Evolutionary conservation across 1,140 invertebrate species (phyloP), one percentile per base, ranked within the genome.

Genomic region (Elysia chlorotica): DNA sequence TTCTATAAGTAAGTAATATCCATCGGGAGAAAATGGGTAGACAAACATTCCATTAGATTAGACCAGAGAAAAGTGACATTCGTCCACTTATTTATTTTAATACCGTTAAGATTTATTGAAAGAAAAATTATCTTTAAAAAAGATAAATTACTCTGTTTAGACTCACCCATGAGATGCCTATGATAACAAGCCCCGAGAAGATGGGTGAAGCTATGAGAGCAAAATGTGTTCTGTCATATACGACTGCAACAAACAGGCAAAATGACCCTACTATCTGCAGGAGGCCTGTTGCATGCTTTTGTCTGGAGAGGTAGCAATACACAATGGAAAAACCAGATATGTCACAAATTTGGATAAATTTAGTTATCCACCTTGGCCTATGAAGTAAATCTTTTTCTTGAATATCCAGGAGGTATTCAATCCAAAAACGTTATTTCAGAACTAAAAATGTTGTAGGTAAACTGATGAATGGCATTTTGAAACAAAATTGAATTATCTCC

Each of bases 131-230:
- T n/a, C n/a, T n/a, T 25, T n/a, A 59, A 10, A 10, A 10, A 59
- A 25, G 19, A 59, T 28, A 14, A 6, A 25, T n/a, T 10, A 59
- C 56, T n/a, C 28, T n/a, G 19, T 28, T 2, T 10, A 57, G 75
- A 81, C 83, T 82, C 80, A 89, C 89, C 89, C 89, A 90, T 61
- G 88, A 88, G n/a, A 83, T 75, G 5, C 86, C 71, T 65, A 89
- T 84, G 4, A 96, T 88, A 3, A 89, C 81, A n/a, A 92, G 87
- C 0, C 94, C 95, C 0, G 91, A 88, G 0, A 91, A 83, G 0
- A 93, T 91, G 0, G 95, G 95, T 14, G 94, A 80, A 0, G 93
- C 84, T 80, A 96, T 96, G 2, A 95, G 92, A 89, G 92, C 92
- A 0, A 96, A 88, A 0, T 93, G 93, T 71, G 93, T 94, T 74